Base-by-base conservation (phyloP, 2,113 vertebrate species). In the Cololabis saira region DNA sequence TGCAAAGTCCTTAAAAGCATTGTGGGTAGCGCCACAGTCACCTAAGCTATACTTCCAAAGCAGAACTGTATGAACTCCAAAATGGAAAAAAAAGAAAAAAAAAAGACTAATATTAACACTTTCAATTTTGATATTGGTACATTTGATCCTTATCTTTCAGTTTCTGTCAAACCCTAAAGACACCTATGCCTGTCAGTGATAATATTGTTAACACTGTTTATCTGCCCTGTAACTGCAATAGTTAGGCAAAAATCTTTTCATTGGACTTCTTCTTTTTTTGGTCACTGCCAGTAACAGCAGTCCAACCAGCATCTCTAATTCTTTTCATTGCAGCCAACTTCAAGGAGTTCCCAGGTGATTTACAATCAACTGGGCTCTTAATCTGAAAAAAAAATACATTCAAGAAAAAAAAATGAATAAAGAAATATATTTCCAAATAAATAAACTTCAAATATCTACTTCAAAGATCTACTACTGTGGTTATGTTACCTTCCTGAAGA, bases 271-370 rank as follows among this genome's bases (percentile, higher is more conserved):
- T 90, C 83, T 94, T 98, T 59, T 93, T 97, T 79, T 94, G 95
- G 80, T 95, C 94, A 64, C 80, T 54, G 84, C 91, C 94, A 76
- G 92, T 92, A 40, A 97, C 83, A 1, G 93, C 88, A 43, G 92
- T 90, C 97, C 97, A 99, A 2, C 91, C 94, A 2, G 95, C 93
- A 61, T 97, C 95, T 7, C 82, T 85, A 80, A 93, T 95, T 62
- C 95, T 95, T 83, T 93, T 95, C 61, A 95, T 85, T 78, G 93
- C 79, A 80, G 92, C 91, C 56, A 93, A 61, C 76, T 95, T 98
- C 67, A 94, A 17, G 1, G 80, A 68, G 76, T 89, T 92, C 67
- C 91, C 92, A 66, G 94, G 91, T 65, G 93, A 92, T 85, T 92
- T 94, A 18, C 80, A 17, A 37, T n/a, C 50, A 67, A 65, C 56